Evolutionary conservation across 2,888 invertebrate species (phyloP), one percentile per base, ranked within the genome.

Genomic region (Diplazon laetatorius): DNA sequence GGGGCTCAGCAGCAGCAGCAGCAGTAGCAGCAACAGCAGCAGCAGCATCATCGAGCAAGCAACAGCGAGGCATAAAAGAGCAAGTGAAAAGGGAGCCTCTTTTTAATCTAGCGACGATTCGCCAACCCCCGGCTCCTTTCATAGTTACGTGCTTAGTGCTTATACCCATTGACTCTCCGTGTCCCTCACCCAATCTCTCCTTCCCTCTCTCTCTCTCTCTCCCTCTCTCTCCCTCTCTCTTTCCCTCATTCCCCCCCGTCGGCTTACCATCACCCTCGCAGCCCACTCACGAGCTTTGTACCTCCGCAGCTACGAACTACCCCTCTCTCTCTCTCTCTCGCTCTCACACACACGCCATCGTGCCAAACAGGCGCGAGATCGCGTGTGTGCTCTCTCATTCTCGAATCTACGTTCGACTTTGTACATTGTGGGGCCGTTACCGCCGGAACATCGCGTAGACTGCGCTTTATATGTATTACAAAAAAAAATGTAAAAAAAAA

Each of bases 71-170:
- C 85, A 89, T 87, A 89, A 89, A 89, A 89, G 89, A 89, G 89
- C 89, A 89, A 89, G 87, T 89, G 87, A 88, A 89, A 89, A 88
- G 89, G 89, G 89, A 83, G 82, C 80, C 88, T 89, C 88, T 90
- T 90, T 90, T 90, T 90, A 90, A 90, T 90, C 90, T 89, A 89
- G 89, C 90, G 88, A 90, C 89, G 89, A 90, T 90, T 90, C 89
- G 87, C 87, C 88, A 87, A 79, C 39, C 86, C 72, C 71, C 86
- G 87, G 86, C 87, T 87, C 85, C 87, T 89, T 89, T 90, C 85
- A 89, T 87, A 89, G 87, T 89, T 89, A 89, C 88, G 87, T 85
- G 89, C 88, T 89, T 88, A 87, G 85, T 89, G 83, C 85, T 85
- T 82, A 87, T 87, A 86, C 82, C 87, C 86, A 87, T 86, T 86